A percentile compares a stretch with the other conserved stretches of the same genome.
phyloP scores from a whole-genome alignment of 2,888 invertebrate genomes.

The Drosophila conformis region DNA sequence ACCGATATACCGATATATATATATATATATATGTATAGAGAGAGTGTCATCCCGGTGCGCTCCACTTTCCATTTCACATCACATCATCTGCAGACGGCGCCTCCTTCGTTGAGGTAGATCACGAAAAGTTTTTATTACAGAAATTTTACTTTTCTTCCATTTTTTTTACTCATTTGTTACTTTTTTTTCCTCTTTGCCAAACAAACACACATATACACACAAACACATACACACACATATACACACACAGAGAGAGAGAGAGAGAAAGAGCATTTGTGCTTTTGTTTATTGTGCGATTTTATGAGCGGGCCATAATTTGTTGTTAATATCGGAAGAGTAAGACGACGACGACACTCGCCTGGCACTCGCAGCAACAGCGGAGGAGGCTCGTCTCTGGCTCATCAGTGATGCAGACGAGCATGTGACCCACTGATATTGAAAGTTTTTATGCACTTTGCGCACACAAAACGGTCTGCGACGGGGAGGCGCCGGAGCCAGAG shows the following conservation, averaged over 20 bases:
- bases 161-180: slow-evolving; percentile 52
- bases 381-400: slow-evolving; percentile 66
- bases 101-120: slow-evolving; percentile 80
- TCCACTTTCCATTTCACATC: slow-evolving; percentile 70
- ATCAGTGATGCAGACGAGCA: slow-evolving; percentile 80
- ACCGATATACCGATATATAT: not conserved
- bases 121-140: slow-evolving; percentile 77
- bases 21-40: not conserved
- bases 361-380: slow-evolving; percentile 21
- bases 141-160: slow-evolving; percentile 60
- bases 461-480: slow-evolving; percentile 28
- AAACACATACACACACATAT: slow-evolving; percentile 7
- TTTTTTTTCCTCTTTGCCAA: slow-evolving; percentile 40
- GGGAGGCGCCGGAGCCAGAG: not conserved
- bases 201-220: slow-evolving; percentile 29
- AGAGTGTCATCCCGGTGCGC: slow-evolving; percentile 44
- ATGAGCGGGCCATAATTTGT: slow-evolving; percentile 78
- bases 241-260: not conserved
- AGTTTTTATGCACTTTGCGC: slow-evolving; percentile 75
- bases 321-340: slow-evolving; percentile 72
- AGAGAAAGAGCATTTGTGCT: slow-evolving; percentile 26
- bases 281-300: slow-evolving; percentile 78
- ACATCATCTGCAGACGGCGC: slow-evolving; percentile 43
- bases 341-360: slow-evolving; percentile 19
- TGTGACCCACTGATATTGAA: slow-evolving; percentile 80